Evolutionary conservation across 2,113 vertebrate species (phyloP).

Genomic region (Eidolon helvum): DNA sequence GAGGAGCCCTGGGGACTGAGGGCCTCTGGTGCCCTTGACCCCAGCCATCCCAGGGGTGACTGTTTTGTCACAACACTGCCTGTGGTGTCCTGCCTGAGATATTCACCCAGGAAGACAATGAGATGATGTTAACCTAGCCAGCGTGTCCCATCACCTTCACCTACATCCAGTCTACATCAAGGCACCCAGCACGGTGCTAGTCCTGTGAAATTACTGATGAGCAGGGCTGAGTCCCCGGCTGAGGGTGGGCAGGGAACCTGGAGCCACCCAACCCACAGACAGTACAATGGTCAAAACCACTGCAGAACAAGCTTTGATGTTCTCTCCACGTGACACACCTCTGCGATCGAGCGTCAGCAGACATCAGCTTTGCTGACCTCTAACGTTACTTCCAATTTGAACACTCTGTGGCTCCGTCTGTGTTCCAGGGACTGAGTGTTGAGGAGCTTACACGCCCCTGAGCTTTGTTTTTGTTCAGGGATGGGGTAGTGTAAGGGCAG

Average conservation of each 20-base stretch:
- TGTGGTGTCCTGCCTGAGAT: neutral
- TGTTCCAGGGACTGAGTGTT: neutral
- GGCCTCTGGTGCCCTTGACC: neutral
- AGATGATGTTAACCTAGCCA: neutral
- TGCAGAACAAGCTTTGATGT: neutral
- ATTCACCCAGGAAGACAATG: neutral
- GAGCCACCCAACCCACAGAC: neutral
- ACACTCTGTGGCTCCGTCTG: neutral
- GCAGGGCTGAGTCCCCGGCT: neutral
- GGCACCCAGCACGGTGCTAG: fast-evolving
- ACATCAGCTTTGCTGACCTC: neutral
- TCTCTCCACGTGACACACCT: neutral
- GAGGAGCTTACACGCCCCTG: neutral
- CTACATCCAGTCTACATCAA: neutral
- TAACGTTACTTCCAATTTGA: neutral
- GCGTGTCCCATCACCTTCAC: neutral
- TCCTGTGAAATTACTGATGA: neutral
- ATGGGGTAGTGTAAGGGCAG: neutral
- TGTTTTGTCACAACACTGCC: neutral
- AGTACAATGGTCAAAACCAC: neutral
- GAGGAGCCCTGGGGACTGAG: neutral
- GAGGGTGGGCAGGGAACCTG: neutral
- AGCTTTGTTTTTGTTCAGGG: neutral
- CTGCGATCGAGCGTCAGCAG: neutral
- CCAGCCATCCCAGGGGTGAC: neutral